Conservation (phyloP, 64 coral and sea anemone genomes). For the Stichodactyla helianthus region DNA sequence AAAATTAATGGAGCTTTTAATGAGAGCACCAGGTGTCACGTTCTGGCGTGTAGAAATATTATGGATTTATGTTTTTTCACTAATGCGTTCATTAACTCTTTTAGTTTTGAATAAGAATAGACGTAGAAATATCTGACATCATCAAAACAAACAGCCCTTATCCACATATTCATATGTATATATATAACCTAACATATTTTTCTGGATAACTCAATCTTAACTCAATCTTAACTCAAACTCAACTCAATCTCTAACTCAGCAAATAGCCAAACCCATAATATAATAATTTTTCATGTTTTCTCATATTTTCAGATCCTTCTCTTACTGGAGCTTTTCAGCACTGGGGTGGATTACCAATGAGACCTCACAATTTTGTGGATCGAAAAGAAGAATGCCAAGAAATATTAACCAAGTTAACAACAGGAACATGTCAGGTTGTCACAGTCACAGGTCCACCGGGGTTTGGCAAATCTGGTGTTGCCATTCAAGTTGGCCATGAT, state of each 20-base stretch:
- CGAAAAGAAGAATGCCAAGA: constrained; percentile 61
- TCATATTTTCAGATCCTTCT: constrained; percentile 30
- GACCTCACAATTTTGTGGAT: constrained; percentile 76
- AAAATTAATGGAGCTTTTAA: no score
- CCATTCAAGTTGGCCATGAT: constrained; percentile 90
- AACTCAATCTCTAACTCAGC: no score
- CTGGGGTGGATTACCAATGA: constrained; percentile 79
- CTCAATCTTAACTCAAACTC: no score
- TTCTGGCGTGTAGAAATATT: neutral
- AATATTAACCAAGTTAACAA: constrained; percentile 47
- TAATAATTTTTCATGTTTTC: neutral
- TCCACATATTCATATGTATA: no score
- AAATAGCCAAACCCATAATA: no score
- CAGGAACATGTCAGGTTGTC: constrained; percentile 53
- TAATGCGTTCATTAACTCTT: no score
- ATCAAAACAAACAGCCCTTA: no score
- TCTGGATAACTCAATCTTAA: no score
- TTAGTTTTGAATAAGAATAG: no score
- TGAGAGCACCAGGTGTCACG: neutral
- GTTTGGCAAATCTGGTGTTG: constrained; percentile 89
- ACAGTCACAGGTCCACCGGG: constrained; percentile 87
- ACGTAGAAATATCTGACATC: no score
- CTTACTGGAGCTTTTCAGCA: constrained; percentile 58
- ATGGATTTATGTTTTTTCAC: no score
- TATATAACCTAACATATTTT: no score